Evolutionary conservation across 2,888 invertebrate species (phyloP).

Genomic region (Dicyrtoma fusca): DNA sequence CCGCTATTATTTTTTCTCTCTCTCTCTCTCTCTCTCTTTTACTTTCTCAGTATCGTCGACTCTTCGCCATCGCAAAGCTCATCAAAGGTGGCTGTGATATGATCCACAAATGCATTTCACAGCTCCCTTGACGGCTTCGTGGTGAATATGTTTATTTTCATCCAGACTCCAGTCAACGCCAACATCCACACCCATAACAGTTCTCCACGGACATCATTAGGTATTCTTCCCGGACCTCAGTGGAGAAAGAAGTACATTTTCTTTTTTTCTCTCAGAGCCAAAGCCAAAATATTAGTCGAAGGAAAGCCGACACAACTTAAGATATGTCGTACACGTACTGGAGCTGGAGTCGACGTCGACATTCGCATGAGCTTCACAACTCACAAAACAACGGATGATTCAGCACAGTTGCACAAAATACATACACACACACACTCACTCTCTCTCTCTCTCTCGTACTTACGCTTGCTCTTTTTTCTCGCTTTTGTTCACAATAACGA

Average conservation of each 20-base stretch:
- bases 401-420: too few species aligned
- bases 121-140: slow-evolving; percentile 76
- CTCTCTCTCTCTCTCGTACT: too few species aligned
- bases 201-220: slow-evolving; percentile 16
- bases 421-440: neutral
- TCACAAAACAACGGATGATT: too few species aligned
- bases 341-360: too few species aligned
- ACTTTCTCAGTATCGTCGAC: too few species aligned
- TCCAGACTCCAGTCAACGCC: neutral
- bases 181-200: neutral
- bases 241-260: neutral
- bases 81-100: slow-evolving; percentile 99
- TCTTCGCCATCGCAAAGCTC: slow-evolving; percentile 67
- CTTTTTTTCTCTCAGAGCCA: too few species aligned
- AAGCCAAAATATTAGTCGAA: too few species aligned
- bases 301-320: too few species aligned
- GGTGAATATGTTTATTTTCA: slow-evolving; percentile 22
- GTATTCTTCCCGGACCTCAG: slow-evolving; percentile 16
- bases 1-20: too few species aligned
- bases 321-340: too few species aligned
- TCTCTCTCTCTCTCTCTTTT: neutral
- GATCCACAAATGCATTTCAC: slow-evolving; percentile 74
- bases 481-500: neutral
- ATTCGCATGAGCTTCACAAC: too few species aligned
- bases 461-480: neutral